Evolutionary conservation across 2,113 vertebrate genomes (phyloP).

Genomic region (Pipra filicauda): DNA sequence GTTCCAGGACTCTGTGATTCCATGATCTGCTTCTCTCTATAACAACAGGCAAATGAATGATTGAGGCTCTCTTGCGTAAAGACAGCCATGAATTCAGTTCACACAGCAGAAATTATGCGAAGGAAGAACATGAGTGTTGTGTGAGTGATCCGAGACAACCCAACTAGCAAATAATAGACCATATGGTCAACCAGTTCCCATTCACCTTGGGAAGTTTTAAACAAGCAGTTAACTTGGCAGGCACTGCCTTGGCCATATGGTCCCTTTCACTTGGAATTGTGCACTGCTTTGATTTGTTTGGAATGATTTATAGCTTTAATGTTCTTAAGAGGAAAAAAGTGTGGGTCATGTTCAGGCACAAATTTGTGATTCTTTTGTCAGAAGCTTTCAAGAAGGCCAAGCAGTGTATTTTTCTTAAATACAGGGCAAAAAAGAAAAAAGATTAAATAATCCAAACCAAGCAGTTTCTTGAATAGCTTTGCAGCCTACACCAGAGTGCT

Average conservation of each 20-base stretch:
- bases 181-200: conserved; percentile 18
- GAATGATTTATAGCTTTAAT: background rate
- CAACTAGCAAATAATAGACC: conserved; percentile 10
- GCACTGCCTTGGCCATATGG: conserved; percentile 9
- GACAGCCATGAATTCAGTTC: background rate
- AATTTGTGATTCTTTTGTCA: background rate
- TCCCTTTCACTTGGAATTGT: background rate
- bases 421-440: too few species aligned
- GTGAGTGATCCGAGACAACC: conserved; percentile 17
- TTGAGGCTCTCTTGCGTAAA: background rate
- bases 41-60: background rate
- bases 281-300: conserved; percentile 26
- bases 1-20: background rate
- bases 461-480: background rate
- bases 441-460: background rate
- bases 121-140: background rate
- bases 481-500: background rate
- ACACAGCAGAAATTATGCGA: background rate
- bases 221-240: conserved; percentile 45
- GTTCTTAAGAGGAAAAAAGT: background rate
- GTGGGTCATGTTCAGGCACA: background rate
- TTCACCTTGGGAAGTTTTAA: background rate
- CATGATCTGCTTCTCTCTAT: accelerated
- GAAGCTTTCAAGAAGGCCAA: background rate
- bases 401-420: background rate